These are phyloP conservation scores for Acipenser transmontanus DNA, from an alignment of 2,797 vertebrate species.

Conservation along the genomic window DNA sequence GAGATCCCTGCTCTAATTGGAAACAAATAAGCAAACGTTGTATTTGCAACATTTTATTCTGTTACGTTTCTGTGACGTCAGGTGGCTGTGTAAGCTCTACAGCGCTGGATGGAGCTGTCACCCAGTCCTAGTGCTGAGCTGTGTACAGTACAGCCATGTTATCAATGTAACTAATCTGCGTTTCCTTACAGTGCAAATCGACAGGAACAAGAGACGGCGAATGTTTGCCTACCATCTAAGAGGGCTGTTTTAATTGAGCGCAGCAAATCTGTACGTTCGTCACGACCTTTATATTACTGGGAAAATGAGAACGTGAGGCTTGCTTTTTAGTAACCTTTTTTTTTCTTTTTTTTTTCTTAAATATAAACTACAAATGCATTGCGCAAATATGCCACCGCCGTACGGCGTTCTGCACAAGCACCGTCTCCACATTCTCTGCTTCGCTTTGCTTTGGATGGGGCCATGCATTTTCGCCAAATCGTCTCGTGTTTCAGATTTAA, in stretches of 20 bases:
- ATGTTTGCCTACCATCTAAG: background rate
- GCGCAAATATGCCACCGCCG: conserved; percentile 42
- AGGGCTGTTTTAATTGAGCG: background rate
- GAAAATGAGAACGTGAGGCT: background rate
- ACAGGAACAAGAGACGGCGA: conserved; percentile 1
- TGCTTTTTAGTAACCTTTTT: background rate
- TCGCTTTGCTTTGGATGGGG: conserved; percentile 5
- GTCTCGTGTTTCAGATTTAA: conserved; percentile 57
- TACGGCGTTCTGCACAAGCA: conserved; percentile 40
- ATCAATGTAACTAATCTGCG: conserved; percentile 1
- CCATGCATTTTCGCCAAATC: conserved; percentile 23
- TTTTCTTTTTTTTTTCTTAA: background rate
- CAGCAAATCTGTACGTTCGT: background rate
- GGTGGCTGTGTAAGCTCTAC: background rate
- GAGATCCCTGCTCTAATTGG: no score
- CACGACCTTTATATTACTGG: background rate
- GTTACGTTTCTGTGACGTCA: conserved; percentile 41
- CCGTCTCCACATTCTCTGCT: conserved; percentile 23
- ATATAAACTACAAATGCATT: background rate
- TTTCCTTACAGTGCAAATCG: conserved; percentile 30
- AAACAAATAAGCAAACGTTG: no score
- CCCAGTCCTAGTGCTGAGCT: conserved; percentile 7
- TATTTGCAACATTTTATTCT: no score
- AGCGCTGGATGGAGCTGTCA: conserved; percentile 18
- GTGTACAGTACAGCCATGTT: conserved; percentile 14